Conservation (phyloP, 2,888 invertebrate genomes). For the Epinotia ramella region DNA sequence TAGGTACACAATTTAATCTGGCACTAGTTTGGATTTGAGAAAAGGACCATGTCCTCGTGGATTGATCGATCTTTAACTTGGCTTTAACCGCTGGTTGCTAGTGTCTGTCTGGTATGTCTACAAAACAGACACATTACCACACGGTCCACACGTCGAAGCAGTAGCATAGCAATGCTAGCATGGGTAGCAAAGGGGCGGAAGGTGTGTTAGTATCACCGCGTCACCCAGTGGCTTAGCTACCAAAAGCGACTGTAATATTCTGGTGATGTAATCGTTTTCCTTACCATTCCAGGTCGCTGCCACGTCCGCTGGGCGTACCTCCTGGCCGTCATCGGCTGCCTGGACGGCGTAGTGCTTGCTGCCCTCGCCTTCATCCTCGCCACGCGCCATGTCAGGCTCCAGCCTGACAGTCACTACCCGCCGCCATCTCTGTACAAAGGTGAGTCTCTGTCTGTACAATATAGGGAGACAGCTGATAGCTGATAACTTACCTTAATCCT, state of each 20-base stretch:
- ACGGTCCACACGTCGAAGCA: too few species aligned
- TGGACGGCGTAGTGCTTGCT: conserved; percentile 94
- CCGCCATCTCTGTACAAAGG: conserved; percentile 85
- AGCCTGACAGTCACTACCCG: conserved; percentile 91
- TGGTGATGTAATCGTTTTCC: background rate
- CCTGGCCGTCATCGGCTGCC: conserved; percentile 94
- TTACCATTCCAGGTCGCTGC: conserved; percentile 89
- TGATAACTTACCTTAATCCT: background rate
- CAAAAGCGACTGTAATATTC: background rate
- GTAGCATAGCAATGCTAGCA: too few species aligned
- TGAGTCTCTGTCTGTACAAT: conserved; percentile 48
- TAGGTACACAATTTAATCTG: too few species aligned
- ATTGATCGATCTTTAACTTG: too few species aligned
- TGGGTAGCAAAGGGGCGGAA: too few species aligned
- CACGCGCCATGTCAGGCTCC: conserved; percentile 93
- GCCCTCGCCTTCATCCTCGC: conserved; percentile 97
- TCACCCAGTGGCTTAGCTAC: too few species aligned
- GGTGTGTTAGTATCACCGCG: too few species aligned
- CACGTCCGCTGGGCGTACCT: conserved; percentile 97
- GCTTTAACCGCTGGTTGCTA: too few species aligned
- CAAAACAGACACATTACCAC: too few species aligned
- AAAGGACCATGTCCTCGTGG: too few species aligned
- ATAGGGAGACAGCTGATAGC: background rate
- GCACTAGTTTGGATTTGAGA: too few species aligned
- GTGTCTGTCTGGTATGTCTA: too few species aligned